These are phyloP conservation scores for Enteromius fasciolatus DNA, from an alignment of 2,797 vertebrate species.

Conservation along the genomic window DNA sequence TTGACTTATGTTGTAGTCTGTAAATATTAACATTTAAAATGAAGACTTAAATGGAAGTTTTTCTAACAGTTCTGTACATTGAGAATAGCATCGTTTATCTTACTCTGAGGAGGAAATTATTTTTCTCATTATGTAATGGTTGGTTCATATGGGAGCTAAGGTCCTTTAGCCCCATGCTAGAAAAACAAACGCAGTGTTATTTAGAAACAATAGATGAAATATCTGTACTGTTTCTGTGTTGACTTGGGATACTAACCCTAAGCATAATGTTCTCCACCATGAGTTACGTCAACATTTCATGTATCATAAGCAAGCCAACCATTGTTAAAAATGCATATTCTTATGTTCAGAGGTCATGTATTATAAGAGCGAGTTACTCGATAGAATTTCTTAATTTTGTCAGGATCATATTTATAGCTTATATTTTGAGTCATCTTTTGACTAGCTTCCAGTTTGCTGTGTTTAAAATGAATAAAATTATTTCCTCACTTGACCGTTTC, in stretches of 20 bases:
- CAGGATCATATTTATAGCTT: constrained; percentile 41
- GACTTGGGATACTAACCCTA: constrained; percentile 30
- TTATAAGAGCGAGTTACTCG: constrained; percentile 41
- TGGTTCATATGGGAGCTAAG: constrained; percentile 69
- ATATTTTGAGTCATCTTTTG: constrained; percentile 43
- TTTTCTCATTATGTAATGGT: constrained; percentile 65
- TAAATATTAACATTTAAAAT: constrained; percentile 70
- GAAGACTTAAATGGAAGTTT: constrained; percentile 66
- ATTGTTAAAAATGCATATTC: constrained; percentile 51
- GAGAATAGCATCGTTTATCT: constrained; percentile 68
- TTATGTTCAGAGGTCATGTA: constrained; percentile 32
- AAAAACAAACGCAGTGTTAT: constrained; percentile 66
- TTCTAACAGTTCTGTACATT: constrained; percentile 70
- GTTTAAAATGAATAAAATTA: constrained; percentile 40
- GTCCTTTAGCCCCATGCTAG: constrained; percentile 62
- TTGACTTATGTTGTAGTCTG: constrained; percentile 67
- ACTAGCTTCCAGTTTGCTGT: constrained; percentile 40
- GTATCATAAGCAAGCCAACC: constrained; percentile 63
- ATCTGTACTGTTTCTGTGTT: constrained; percentile 36
- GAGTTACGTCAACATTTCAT: constrained; percentile 25
- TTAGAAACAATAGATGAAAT: constrained; percentile 40
- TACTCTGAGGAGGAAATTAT: constrained; percentile 61
- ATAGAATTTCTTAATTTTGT: constrained; percentile 36
- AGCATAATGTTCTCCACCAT: constrained; percentile 24
- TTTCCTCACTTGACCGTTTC: constrained; percentile 33